These are phyloP conservation scores for Agonopterix heracliana DNA, from an alignment of 2,888 invertebrate genomes.

Conservation along the genomic window DNA sequence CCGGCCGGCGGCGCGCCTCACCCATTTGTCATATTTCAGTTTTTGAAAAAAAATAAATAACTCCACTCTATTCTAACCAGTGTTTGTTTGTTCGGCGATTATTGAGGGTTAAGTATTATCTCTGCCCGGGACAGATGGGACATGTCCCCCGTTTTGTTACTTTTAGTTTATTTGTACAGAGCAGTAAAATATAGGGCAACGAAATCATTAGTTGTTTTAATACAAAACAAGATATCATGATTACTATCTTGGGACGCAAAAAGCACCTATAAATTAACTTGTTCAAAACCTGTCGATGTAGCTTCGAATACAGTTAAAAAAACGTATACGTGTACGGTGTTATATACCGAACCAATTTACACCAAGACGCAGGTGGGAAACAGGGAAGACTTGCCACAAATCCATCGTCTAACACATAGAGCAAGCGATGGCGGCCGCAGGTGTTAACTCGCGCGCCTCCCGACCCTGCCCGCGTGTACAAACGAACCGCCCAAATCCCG, in stretches of 20 bases:
- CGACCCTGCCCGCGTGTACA: conserved; percentile 42
- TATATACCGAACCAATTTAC: conserved; percentile 41
- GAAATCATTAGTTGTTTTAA: background rate
- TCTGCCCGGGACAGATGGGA: conserved; percentile 55
- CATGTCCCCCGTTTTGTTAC: conserved; percentile 40
- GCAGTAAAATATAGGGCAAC: background rate
- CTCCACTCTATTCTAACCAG: conserved; percentile 61
- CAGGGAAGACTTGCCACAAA: conserved; percentile 36
- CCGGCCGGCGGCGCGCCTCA: conserved; percentile 31
- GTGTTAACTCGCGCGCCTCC: conserved; percentile 56
- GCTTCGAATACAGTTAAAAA: background rate
- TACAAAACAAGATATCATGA: conserved; percentile 1
- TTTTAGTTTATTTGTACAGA: conserved; percentile 31
- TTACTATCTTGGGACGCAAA: background rate
- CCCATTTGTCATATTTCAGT: conserved; percentile 74
- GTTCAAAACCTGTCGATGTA: conserved; percentile 1
- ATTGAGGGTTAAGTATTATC: conserved; percentile 68
- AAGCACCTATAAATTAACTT: conserved; percentile 4
- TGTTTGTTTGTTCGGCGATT: conserved; percentile 68
- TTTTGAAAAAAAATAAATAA: conserved; percentile 70
- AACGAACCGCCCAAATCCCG: conserved; percentile 67
- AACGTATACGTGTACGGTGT: conserved; percentile 10
- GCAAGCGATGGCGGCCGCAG: conserved; percentile 46
- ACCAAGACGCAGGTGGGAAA: conserved; percentile 45
- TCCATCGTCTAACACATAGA: conserved; percentile 22